Conservation (phyloP, 2,797 vertebrate species). For the Typhlichthys subterraneus region DNA sequence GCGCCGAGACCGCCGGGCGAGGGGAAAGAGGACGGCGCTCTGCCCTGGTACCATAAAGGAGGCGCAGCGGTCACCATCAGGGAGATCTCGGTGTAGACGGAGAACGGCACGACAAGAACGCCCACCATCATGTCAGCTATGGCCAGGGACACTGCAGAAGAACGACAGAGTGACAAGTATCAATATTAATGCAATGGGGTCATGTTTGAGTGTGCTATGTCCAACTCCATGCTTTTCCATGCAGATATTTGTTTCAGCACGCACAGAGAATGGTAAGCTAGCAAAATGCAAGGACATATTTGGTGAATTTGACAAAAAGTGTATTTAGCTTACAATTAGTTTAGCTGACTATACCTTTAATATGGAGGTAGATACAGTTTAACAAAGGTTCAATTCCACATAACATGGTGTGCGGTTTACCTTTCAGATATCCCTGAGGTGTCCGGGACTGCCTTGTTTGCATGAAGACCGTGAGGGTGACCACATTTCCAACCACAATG, state of each 20-base stretch:
- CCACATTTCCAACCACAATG: slow-evolving; percentile 81
- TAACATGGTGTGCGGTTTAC: slow-evolving; percentile 43
- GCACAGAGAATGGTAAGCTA: too few relatives aligned
- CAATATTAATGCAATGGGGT: neutral
- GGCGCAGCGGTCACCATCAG: slow-evolving; percentile 74
- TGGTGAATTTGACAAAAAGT: too few relatives aligned
- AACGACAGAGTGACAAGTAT: neutral
- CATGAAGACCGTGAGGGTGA: slow-evolving; percentile 83
- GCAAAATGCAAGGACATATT: too few relatives aligned
- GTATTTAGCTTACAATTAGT: too few relatives aligned
- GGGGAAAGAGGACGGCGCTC: slow-evolving; percentile 18
- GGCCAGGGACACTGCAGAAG: slow-evolving; percentile 79
- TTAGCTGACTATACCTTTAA: too few relatives aligned
- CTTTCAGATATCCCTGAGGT: slow-evolving; percentile 84
- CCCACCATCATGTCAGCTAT: slow-evolving; percentile 85
- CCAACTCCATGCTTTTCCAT: too few relatives aligned
- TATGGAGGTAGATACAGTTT: too few relatives aligned
- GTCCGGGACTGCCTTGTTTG: slow-evolving; percentile 79
- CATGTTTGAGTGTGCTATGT: too few relatives aligned
- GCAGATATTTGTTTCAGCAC: too few relatives aligned
- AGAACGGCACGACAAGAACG: slow-evolving; percentile 83
- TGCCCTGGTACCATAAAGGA: slow-evolving; percentile 76
- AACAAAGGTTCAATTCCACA: too few relatives aligned
- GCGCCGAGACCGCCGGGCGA: slow-evolving; percentile 34
- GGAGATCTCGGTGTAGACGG: slow-evolving; percentile 81